phyloP scores from a whole-genome alignment of 2,888 invertebrate species.

The Pheosia tremula region DNA sequence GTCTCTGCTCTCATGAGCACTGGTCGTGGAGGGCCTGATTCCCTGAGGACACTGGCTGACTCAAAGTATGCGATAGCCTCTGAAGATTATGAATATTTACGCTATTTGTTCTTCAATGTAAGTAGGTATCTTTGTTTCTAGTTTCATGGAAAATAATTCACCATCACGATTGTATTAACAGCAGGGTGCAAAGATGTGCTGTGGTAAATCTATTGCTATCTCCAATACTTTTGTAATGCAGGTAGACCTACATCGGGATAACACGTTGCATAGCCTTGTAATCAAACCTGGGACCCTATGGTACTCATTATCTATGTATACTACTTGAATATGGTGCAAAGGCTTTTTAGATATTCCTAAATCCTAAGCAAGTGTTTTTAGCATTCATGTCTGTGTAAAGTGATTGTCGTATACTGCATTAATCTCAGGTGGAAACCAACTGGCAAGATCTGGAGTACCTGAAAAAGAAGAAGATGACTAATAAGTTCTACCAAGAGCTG shows the following conservation, averaged over 20 bases:
- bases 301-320: too few relatives aligned
- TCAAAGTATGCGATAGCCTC: slow-evolving; percentile 68
- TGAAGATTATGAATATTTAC: slow-evolving; percentile 66
- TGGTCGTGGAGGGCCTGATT: slow-evolving; percentile 59
- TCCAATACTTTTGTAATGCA: neutral
- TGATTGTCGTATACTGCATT: neutral
- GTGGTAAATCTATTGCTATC: neutral
- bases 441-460: slow-evolving; percentile 69
- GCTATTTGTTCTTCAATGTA: slow-evolving; percentile 67
- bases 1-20: slow-evolving; percentile 72
- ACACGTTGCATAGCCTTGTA: too few relatives aligned
- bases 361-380: too few relatives aligned
- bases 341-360: too few relatives aligned
- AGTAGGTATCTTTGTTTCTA: slow-evolving; percentile 43
- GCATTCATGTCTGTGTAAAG: too few relatives aligned
- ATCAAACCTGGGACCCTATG: too few relatives aligned
- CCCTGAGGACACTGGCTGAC: slow-evolving; percentile 60
- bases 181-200: too few relatives aligned
- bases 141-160: too few relatives aligned
- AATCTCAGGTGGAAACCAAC: slow-evolving; percentile 56
- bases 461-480: slow-evolving; percentile 65
- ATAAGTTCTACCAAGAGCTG: slow-evolving; percentile 60
- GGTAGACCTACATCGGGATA: too few relatives aligned
- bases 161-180: too few relatives aligned
- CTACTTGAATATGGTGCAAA: too few relatives aligned